Evolutionary conservation across 2,113 vertebrate genomes (phyloP).

Genomic region (Nanorana parkeri): DNA sequence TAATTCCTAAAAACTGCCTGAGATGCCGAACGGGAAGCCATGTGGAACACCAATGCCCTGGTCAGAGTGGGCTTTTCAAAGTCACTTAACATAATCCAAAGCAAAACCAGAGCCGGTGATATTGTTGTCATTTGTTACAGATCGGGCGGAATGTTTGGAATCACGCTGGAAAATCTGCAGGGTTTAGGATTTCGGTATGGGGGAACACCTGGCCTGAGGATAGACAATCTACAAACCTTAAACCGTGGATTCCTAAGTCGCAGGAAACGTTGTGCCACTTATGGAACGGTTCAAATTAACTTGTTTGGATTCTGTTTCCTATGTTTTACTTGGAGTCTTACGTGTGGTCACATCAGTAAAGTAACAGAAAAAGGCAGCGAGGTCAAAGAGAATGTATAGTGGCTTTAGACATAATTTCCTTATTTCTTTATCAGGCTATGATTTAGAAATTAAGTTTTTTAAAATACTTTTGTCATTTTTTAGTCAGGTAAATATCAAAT

Average conservation of each 20-base stretch:
- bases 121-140: slow-evolving; percentile 2
- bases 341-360: not conserved
- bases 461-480: no score
- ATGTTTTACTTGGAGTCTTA: slow-evolving; percentile 2
- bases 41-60: not conserved
- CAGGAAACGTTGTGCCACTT: slow-evolving; percentile 29
- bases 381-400: not conserved
- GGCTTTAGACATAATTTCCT: not conserved
- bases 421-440: no score
- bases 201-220: slow-evolving; percentile 30
- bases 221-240: slow-evolving; percentile 9
- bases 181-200: slow-evolving; percentile 21
- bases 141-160: slow-evolving; percentile 21
- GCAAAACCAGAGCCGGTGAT: not conserved
- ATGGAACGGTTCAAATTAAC: slow-evolving; percentile 25
- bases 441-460: no score
- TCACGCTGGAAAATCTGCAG: slow-evolving; percentile 22
- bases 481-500: no score
- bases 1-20: slow-evolving; percentile 23
- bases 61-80: slow-evolving; percentile 17
- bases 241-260: not conserved
- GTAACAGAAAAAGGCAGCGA: not conserved
- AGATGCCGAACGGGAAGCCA: not conserved
- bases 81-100: slow-evolving; percentile 30
- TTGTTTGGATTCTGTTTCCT: slow-evolving; percentile 42